Percentiles rank a stretch among this genome's conserved stretches.
phyloP scores from a whole-genome alignment of 2,888 invertebrate genomes.

The Sinotaia quadrata region DNA sequence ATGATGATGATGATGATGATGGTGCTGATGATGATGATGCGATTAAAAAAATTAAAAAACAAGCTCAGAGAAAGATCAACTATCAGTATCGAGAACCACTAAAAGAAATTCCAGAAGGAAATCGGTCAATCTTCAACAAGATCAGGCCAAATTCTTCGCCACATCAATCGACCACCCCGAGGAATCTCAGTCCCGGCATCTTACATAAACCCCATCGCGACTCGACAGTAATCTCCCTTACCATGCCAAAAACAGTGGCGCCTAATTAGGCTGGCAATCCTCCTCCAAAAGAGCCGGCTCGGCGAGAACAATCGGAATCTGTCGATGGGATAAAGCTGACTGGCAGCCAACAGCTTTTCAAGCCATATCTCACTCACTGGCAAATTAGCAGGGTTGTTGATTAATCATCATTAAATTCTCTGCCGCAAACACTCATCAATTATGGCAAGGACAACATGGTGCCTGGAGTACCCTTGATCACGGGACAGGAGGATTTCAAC shows the following conservation, averaged over 20 bases:
- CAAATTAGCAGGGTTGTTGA: constrained; percentile 21
- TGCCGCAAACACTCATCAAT: constrained; percentile 23
- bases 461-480: constrained; percentile 17
- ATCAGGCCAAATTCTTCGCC: too few species aligned
- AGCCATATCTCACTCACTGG: constrained; percentile 6
- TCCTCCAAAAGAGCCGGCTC: neutral
- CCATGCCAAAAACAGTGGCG: neutral
- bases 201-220: neutral
- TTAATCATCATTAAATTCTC: constrained; percentile 25
- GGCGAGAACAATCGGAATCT: neutral
- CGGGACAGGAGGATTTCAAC: neutral
- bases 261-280: neutral
- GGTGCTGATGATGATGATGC: too few species aligned
- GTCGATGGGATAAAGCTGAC: too few species aligned
- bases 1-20: too few species aligned
- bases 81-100: too few species aligned
- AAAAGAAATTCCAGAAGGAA: too few species aligned
- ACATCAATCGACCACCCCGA: too few species aligned
- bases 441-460: constrained; percentile 20
- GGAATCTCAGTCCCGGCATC: too few species aligned
- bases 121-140: too few species aligned
- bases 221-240: neutral
- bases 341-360: constrained; percentile 25
- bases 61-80: too few species aligned
- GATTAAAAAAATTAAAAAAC: too few species aligned